phyloP scores from a whole-genome alignment of 2,113 vertebrate species.

The Lagopus leucura region DNA sequence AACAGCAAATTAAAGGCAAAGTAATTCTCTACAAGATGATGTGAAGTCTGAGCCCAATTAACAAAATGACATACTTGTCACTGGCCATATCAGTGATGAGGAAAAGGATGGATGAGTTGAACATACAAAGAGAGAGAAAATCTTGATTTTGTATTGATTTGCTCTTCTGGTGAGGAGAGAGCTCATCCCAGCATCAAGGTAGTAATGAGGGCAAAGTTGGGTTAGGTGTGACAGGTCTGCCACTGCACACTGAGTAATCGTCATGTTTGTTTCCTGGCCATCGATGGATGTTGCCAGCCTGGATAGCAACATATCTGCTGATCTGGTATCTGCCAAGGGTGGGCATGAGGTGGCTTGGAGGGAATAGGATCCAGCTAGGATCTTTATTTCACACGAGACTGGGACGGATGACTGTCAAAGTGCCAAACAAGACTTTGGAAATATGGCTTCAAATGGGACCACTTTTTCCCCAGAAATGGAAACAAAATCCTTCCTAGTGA shows the following conservation, averaged over 20 bases:
- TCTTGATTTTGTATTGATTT: background rate
- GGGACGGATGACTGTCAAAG: background rate
- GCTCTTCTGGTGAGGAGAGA: background rate
- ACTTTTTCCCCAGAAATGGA: background rate
- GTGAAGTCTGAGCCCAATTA: background rate
- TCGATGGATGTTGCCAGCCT: background rate
- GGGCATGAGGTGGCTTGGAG: background rate
- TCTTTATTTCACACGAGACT: background rate
- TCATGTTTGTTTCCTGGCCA: background rate
- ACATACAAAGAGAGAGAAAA: conserved; percentile 31
- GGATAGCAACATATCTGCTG: background rate
- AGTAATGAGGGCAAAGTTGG: background rate
- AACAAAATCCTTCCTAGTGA: background rate
- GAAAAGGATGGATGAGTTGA: background rate
- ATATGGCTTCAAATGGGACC: background rate
- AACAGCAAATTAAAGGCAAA: background rate
- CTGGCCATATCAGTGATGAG: background rate
- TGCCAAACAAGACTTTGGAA: background rate
- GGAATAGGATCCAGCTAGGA: background rate
- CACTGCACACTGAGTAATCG: background rate
- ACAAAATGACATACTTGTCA: conserved; percentile 24
- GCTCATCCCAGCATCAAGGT: background rate
- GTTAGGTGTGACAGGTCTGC: background rate
- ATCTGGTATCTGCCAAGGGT: background rate
- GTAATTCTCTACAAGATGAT: background rate